Conservation (phyloP, 2,113 vertebrate genomes). For the Macrotis lagotis region DNA sequence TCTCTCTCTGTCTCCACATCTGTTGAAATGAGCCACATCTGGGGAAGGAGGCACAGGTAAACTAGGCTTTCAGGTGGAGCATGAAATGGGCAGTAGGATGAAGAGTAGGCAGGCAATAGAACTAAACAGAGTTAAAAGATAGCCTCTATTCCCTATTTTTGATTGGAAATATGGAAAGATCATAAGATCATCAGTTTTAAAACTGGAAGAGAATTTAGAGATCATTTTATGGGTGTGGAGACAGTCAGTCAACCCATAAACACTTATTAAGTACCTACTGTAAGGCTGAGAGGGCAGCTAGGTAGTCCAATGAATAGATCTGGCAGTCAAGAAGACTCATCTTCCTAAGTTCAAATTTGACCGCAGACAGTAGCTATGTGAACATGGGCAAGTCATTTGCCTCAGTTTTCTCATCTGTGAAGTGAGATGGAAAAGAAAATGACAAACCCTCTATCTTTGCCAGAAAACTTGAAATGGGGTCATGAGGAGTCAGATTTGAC, state of each 20-base stretch:
- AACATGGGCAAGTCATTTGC: too few relatives aligned
- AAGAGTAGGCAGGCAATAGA: not conserved
- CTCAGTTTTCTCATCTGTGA: too few relatives aligned
- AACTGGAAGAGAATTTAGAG: not conserved
- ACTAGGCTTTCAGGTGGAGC: slow-evolving; percentile 4
- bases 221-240: not conserved
- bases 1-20: not conserved
- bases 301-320: too few relatives aligned
- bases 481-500: too few relatives aligned
- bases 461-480: too few relatives aligned
- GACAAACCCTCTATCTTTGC: too few relatives aligned
- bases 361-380: not conserved
- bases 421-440: too few relatives aligned
- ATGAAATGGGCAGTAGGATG: not conserved
- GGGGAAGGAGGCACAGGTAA: not conserved
- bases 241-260: not conserved
- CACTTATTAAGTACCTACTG: not conserved
- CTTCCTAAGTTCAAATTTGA: not conserved
- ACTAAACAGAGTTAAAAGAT: not conserved
- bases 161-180: not conserved
- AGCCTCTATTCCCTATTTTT: not conserved
- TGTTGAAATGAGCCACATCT: not conserved
- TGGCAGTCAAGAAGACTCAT: not conserved
- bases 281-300: not conserved
- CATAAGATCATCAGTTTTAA: not conserved